Evolutionary conservation across 1,140 invertebrate species (phyloP).

Genomic region (Cotesia chilonis): DNA sequence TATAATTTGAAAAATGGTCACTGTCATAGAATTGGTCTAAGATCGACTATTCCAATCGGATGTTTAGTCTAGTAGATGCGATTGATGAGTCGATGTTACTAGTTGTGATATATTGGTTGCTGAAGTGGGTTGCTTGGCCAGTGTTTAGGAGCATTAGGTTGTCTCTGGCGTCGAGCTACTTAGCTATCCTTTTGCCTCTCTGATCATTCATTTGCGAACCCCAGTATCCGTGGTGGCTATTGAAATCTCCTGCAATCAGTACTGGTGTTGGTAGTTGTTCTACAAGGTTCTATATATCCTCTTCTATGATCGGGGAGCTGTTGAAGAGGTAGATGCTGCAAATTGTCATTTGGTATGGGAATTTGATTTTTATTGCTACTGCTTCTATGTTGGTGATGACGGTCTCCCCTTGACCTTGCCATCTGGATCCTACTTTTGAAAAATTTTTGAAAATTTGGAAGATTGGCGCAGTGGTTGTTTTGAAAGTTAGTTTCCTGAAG

Average conservation of each 20-base stretch:
- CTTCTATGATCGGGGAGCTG: slow-evolving; percentile 28
- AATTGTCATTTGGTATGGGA: slow-evolving; percentile 37
- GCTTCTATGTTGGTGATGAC: slow-evolving; percentile 44
- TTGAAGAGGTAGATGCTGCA: slow-evolving; percentile 46
- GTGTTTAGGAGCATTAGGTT: slow-evolving; percentile 13
- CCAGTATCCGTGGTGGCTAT: no score
- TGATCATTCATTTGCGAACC: no score
- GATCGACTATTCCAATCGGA: not conserved
- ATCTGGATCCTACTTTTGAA: slow-evolving; percentile 41
- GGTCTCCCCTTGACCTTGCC: slow-evolving; percentile 36
- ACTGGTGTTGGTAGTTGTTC: slow-evolving; percentile 48
- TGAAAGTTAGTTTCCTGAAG: slow-evolving; percentile 48
- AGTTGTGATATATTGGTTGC: no score
- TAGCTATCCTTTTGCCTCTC: no score
- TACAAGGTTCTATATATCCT: slow-evolving; percentile 42
- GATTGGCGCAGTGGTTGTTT: slow-evolving; percentile 29
- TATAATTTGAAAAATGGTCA: slow-evolving; percentile 47
- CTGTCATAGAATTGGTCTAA: slow-evolving; percentile 45
- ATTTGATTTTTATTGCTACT: slow-evolving; percentile 36
- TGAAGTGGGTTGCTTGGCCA: slow-evolving; percentile 5
- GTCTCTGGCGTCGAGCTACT: no score
- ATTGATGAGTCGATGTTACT: slow-evolving; percentile 44
- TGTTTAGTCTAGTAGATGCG: slow-evolving; percentile 38
- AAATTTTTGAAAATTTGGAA: slow-evolving; percentile 40
- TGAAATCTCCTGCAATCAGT: slow-evolving; percentile 44